These are phyloP conservation scores for Hydrophis major DNA, from an alignment of 2,797 vertebrate genomes.

Conservation along the genomic window DNA sequence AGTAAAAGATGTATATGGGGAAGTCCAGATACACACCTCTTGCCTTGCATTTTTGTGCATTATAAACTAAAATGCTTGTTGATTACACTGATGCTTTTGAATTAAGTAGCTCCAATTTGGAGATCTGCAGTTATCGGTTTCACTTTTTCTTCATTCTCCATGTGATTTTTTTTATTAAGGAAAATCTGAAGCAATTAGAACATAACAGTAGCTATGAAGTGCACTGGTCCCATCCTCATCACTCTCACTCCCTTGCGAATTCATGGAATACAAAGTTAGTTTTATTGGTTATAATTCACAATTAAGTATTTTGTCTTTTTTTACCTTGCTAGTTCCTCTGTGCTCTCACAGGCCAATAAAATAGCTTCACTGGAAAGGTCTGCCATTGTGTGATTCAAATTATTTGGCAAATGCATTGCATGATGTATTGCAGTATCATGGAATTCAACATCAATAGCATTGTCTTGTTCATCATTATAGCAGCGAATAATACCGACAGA, in stretches of 20 bases:
- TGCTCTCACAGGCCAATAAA: constrained; percentile 85
- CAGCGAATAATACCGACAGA: constrained; percentile 89
- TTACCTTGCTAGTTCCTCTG: constrained; percentile 88
- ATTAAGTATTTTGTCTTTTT: not conserved
- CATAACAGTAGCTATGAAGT: not conserved
- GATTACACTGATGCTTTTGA: not conserved
- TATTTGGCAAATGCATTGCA: constrained; percentile 90
- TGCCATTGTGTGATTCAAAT: constrained; percentile 84
- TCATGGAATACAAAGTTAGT: not conserved
- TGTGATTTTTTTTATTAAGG: not conserved
- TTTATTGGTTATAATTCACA: accelerated
- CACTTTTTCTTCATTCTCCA: not conserved
- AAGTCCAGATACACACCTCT: too few relatives aligned
- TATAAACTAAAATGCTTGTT: not conserved
- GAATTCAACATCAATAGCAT: constrained; percentile 93
- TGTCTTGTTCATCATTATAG: constrained; percentile 96
- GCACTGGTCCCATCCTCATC: not conserved
- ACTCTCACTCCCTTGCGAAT: not conserved
- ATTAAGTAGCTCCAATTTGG: not conserved
- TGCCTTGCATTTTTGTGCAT: not conserved
- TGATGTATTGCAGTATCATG: constrained; percentile 92
- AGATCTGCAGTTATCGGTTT: not conserved
- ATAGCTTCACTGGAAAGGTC: constrained; percentile 89
- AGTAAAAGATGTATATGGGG: not conserved
- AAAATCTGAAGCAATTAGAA: too few relatives aligned